Conservation (phyloP, 2,888 invertebrate species). For the Eristalis tenax region DNA sequence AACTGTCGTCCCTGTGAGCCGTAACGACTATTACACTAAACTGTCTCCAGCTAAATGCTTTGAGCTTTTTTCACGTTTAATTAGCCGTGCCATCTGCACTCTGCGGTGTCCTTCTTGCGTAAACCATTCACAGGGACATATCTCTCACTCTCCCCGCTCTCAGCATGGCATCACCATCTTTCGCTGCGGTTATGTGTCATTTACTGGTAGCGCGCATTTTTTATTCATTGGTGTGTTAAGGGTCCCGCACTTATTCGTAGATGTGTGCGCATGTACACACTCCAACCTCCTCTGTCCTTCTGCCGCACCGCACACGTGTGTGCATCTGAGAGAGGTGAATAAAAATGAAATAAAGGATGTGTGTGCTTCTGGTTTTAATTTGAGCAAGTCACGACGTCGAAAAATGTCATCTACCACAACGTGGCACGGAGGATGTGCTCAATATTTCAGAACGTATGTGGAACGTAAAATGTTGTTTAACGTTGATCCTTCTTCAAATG, state of each 20-base stretch:
- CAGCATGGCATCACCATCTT: not conserved
- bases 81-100: constrained; percentile 65
- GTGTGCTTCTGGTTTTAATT: constrained; percentile 43
- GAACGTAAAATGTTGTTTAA: constrained; percentile 51
- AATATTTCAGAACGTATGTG: constrained; percentile 41
- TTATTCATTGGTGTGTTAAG: constrained; percentile 62
- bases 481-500: constrained; percentile 31
- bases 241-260: constrained; percentile 24
- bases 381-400: constrained; percentile 17
- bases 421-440: constrained; percentile 29
- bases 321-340: not conserved
- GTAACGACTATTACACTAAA: constrained; percentile 59
- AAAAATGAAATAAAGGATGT: constrained; percentile 19
- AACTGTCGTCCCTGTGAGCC: constrained; percentile 8
- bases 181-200: constrained; percentile 49
- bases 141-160: not conserved
- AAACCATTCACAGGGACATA: constrained; percentile 45
- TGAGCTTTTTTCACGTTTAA: constrained; percentile 63
- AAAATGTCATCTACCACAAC: constrained; percentile 27
- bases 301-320: not conserved
- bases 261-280: not conserved
- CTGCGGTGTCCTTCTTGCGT: constrained; percentile 54
- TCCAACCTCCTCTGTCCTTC: too few species aligned
- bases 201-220: constrained; percentile 58
- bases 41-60: constrained; percentile 60